phyloP scores from a whole-genome alignment of 2,113 vertebrate species.

The Vimba vimba region DNA sequence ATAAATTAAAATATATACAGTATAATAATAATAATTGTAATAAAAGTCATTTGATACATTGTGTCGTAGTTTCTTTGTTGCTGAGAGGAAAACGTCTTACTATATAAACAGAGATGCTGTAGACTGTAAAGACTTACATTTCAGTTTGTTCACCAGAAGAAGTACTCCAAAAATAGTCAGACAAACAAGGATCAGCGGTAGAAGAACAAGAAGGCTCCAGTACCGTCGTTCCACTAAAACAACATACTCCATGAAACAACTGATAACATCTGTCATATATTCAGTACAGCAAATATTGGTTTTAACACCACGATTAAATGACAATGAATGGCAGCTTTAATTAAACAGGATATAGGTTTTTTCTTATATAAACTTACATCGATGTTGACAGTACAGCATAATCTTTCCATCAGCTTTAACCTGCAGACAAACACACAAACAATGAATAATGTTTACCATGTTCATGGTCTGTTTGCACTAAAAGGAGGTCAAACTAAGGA shows the following conservation, averaged over 20 bases:
- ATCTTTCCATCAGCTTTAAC: conserved; percentile 59
- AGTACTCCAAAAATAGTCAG: conserved; percentile 68
- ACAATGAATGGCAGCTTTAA: not conserved
- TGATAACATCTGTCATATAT: not conserved
- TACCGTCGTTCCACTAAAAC: conserved; percentile 67
- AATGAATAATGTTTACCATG: conserved; percentile 7
- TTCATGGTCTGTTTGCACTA: not conserved
- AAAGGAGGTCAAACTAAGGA: not conserved
- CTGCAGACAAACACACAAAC: conserved; percentile 61
- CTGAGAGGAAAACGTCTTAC: not conserved
- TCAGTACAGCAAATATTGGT: not conserved
- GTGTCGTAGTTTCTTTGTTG: not conserved
- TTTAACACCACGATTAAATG: not conserved
- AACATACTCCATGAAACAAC: not conserved
- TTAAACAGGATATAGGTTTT: conserved; percentile 1
- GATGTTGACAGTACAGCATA: conserved; percentile 67
- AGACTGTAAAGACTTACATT: conserved; percentile 74
- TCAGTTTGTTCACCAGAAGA: conserved; percentile 69
- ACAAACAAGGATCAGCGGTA: conserved; percentile 65
- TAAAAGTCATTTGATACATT: not conserved
- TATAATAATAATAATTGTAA: not conserved
- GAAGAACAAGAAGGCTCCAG: conserved; percentile 71
- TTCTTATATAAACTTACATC: conserved; percentile 66
- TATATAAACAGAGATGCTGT: not conserved
- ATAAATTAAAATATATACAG: not conserved